Evolutionary conservation across 2,797 vertebrate genomes (phyloP), one percentile per base, ranked within the genome.

Genomic region (Alectoris magna): DNA sequence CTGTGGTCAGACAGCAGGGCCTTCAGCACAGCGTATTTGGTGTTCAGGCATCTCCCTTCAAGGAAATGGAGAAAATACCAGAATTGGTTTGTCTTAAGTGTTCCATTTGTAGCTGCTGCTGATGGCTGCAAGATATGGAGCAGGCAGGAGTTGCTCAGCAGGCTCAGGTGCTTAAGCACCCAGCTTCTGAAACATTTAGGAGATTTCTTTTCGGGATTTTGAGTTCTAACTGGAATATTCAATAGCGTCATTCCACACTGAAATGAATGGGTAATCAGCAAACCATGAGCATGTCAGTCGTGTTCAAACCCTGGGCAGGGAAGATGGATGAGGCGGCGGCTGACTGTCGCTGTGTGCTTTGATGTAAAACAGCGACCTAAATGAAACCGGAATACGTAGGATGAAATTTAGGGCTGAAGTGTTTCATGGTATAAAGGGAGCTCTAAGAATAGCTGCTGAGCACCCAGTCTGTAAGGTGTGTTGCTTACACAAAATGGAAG

Each of bases 301-400:
- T 49, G 48, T 17, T 88, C 56, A 74, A 46, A 79, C 70, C 53
- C 41, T 27, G 10, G 4, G 3, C 26, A 3, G 14, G 36, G 44
- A 38, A 92, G 72, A 84, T 77, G 62, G n/a, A 66, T 91, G 88
- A 83, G 31, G n/a, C 31, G 69, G 87, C 46, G 84, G 31, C 51
- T 93, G 56, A 38, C 70, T 77, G 49, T 48, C 56, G 14, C 71
- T 59, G 24, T 9, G 6, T 87, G 38, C 58, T 93, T 87, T 73
- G 70, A 77, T 90, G 87, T 72, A 88, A 79, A 96, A 71, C 64
- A 73, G 48, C 53, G 78, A 49, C 60, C 21, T 62, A 66, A 91
- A 88, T 88, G 62, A 93, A 94, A 71, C 53, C 68, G 58, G 36
- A 62, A 49, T 77, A 74, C 16, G 26, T 5, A 3, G 23, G 71